Base-by-base conservation (phyloP, 1,140 invertebrate species). In the Trachymyrmex septentrionalis region DNA sequence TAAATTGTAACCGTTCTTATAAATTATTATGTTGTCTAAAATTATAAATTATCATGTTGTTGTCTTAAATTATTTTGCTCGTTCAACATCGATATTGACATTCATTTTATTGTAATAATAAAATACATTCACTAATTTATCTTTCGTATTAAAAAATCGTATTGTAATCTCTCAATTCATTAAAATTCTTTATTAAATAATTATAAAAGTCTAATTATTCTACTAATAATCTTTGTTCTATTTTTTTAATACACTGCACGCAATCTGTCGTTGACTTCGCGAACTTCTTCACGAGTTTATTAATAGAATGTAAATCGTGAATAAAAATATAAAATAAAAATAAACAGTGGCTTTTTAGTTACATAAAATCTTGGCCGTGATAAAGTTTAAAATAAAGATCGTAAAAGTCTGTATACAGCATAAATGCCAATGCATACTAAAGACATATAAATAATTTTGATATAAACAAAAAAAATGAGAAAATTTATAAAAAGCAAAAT, bases 231-330 rank as follows among this genome's bases (percentile, higher is more conserved):
- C 38, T 44, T 44, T 44, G n/a, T 24, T 12, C 4, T 6, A 48
- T 6, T 27, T 44, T 48, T 63, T 44, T 9, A n/a, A 55, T 69
- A 67, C 27, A 53, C 16, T 48, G 75, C 30, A 10, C 30, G 77
- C 63, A 4, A 66, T 80, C 77, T 80, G 27, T 24, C 48, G 77
- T 57, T 24, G 16, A 63, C 1, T 38, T 19, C 14, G 14, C 30
- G n/a, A 80, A 67, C n/a, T 55, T 55, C 30, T 16, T 77, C 14
- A 34, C 4, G 4, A 10, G 1, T 78, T 80, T 80, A 38, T 24
- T 61, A 63, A 55, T 3, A 19, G 27, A 5, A 14, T 27, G 4
- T 53, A 53, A 76, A 61, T 6, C 38, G n/a, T 5, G 7, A 53
- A 53, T 14, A 6, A 19, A 9, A 6, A 5, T 76, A 3, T 24